A percentile compares a stretch with the other conserved stretches of the same genome.
These are phyloP conservation scores for Dryobates pubescens DNA, from an alignment of 2,797 vertebrate species.

Conservation along the genomic window DNA sequence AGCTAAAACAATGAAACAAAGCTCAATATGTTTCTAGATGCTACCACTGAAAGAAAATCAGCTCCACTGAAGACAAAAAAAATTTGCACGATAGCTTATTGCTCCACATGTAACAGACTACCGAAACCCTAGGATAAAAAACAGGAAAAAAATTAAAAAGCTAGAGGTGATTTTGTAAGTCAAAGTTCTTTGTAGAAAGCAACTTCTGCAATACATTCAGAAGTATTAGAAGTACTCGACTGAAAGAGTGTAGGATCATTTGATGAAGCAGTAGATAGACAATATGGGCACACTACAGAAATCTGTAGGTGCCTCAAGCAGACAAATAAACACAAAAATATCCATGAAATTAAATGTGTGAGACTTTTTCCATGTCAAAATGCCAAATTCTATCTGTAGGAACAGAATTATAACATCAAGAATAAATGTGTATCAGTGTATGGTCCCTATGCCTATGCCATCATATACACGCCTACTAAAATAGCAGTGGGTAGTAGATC, in stretches of 20 bases:
- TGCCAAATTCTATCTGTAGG: neutral
- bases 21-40: neutral
- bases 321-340: too few species aligned
- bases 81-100: neutral
- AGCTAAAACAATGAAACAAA: slow-evolving; percentile 78
- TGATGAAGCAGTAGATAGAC: neutral
- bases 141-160: neutral
- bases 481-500: neutral
- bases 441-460: neutral
- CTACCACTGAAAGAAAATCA: neutral
- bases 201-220: neutral
- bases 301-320: neutral
- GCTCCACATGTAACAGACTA: neutral
- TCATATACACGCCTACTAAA: neutral
- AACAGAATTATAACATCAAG: neutral
- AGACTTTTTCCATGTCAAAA: neutral
- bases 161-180: neutral
- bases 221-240: neutral
- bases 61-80: neutral
- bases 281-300: neutral
- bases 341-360: too few species aligned
- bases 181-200: neutral
- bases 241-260: neutral
- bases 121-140: neutral
- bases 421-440: neutral